A percentile compares a stretch with the other conserved stretches of the same genome.
Evolutionary conservation across 1,140 invertebrate species (phyloP).

Genomic region (Rhagoletis zephyria): DNA sequence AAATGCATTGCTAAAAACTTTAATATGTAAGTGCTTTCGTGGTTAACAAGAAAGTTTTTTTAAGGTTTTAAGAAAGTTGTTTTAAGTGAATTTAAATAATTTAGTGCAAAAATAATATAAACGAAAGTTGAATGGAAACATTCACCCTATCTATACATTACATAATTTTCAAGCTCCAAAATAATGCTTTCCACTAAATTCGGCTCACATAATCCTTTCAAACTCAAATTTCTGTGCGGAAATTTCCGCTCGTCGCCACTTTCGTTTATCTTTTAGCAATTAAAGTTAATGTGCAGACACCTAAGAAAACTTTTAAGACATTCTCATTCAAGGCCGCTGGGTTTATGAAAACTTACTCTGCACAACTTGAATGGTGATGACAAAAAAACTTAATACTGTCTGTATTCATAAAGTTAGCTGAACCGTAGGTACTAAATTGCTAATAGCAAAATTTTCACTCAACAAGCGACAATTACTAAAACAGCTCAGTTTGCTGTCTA

Average conservation of each 20-base stretch:
- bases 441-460: not conserved
- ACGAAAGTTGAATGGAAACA: no score
- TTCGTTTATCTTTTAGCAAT: slow-evolving; percentile 25
- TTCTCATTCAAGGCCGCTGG: not conserved
- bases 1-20: not conserved
- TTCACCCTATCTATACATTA: not conserved
- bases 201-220: not conserved
- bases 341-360: not conserved
- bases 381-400: not conserved
- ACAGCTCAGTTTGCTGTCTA: no score
- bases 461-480: no score
- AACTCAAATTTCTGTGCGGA: not conserved
- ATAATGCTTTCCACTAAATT: not conserved
- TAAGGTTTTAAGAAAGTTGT: not conserved
- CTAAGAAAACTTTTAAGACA: slow-evolving; percentile 6
- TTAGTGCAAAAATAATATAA: no score
- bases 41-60: not conserved
- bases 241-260: not conserved
- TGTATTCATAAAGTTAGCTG: not conserved
- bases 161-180: no score
- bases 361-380: slow-evolving; percentile 3
- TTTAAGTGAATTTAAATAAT: no score
- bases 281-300: slow-evolving; percentile 34
- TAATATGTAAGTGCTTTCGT: not conserved
- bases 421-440: not conserved